Conservation (phyloP, 2,888 invertebrate genomes). For the Limnephilus auricula region DNA sequence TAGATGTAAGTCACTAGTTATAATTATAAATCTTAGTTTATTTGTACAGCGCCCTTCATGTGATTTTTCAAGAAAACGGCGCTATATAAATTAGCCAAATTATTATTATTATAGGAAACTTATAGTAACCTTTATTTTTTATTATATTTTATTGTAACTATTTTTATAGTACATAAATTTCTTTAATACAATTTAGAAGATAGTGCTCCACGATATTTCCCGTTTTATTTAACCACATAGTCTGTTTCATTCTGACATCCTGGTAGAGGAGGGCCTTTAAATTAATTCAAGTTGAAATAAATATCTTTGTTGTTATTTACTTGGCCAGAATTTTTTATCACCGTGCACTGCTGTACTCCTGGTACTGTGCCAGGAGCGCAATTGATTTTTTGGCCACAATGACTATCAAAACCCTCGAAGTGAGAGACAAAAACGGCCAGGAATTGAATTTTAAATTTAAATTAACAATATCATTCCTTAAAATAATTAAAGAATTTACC, state of each 20-base stretch:
- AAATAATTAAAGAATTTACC: too few species aligned
- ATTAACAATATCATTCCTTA: too few species aligned
- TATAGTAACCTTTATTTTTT: too few species aligned
- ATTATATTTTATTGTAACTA: too few species aligned
- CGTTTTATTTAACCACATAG: neutral
- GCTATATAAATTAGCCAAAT: too few species aligned
- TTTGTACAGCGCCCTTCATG: too few species aligned
- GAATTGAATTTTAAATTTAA: neutral
- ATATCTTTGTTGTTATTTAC: slow-evolving; percentile 15
- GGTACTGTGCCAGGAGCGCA: slow-evolving; percentile 41
- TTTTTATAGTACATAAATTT: too few species aligned
- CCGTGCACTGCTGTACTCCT: slow-evolving; percentile 8
- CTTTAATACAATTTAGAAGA: too few species aligned
- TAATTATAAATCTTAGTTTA: too few species aligned
- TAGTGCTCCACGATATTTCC: neutral
- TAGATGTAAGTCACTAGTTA: too few species aligned
- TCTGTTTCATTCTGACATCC: slow-evolving; percentile 21
- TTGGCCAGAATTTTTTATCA: neutral
- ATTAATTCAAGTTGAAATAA: slow-evolving; percentile 31
- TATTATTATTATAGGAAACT: too few species aligned
- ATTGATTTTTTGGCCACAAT: neutral
- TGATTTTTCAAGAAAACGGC: too few species aligned
- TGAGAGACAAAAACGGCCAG: neutral
- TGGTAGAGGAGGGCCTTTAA: slow-evolving; percentile 1
- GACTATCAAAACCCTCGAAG: neutral